Evolutionary conservation across 2,888 invertebrate genomes (phyloP), one percentile per base, ranked within the genome.

Genomic region (Plagodis dolabraria): DNA sequence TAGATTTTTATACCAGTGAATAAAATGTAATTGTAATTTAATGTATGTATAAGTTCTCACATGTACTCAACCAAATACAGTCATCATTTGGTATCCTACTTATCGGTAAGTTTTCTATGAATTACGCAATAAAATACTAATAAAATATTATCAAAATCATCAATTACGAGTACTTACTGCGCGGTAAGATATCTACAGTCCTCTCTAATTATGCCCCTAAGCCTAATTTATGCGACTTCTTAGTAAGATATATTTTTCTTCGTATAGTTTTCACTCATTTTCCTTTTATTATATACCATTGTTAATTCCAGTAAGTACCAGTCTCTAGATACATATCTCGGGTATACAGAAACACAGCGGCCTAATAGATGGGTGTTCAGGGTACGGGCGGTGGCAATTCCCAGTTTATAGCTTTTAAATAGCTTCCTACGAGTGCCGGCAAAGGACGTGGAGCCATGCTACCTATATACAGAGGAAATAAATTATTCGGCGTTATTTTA

Each of bases 321-420:
- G 49, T 35, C 52, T 52, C 56, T 60, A 60, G 55, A 61, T 61
- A 61, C 56, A 57, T 61, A 61, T 57, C 56, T 61, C n/a, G 51
- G 49, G 60, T 60, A 56, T 52, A 56, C 48, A 45, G 60, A 51
- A 60, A 51, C 45, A 55, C 60, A 57, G 56, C 56, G 56, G 56
- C 60, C 60, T 61, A 61, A 61, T 61, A 61, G 60, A 63, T 63
- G 63, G 52, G 59, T 63, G 59, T 59, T 59, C 63, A 56, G 59
- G 59, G 53, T 63, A 53, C 59, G 53, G 55, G 59, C 59, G 59
- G 63, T 60, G 53, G 68, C 69, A 69, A 69, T 69, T 65, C 64
- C 60, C 67, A 62, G 67, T 69, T 69, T 69, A 69, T 69, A 69
- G 69, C 68, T 64, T 69, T 69, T 68, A 66, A 69, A 69, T 69